phyloP scores from a whole-genome alignment of 2,797 vertebrate genomes.

The Pseudomugil gertrudae region DNA sequence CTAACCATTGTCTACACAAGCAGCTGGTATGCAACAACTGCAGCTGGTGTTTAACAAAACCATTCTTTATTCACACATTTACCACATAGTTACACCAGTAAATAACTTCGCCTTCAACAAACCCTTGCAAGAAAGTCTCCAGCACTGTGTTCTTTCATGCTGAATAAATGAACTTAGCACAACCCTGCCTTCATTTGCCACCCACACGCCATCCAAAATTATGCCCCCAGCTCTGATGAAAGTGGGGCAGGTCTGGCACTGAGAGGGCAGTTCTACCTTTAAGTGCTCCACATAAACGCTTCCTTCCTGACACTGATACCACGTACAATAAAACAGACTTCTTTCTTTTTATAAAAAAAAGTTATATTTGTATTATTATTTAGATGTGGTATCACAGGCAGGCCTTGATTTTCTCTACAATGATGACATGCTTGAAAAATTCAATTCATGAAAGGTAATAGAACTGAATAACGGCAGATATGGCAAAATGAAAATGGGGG shows the following conservation, averaged over 20 bases:
- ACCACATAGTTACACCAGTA: background rate
- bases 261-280: conserved; percentile 51
- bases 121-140: background rate
- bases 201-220: conserved; percentile 46
- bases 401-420: conserved; percentile 1
- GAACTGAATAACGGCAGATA: conserved; percentile 8
- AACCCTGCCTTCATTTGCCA: conserved; percentile 29
- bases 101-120: conserved; percentile 6
- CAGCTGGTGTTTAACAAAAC: conserved; percentile 5
- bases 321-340: conserved; percentile 24
- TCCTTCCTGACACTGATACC: conserved; percentile 42
- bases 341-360: conserved; percentile 10
- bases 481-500: conserved; percentile 12
- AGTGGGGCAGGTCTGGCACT: conserved; percentile 59
- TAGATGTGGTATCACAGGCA: conserved; percentile 10
- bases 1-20: background rate
- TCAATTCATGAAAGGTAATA: conserved; percentile 14
- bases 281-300: conserved; percentile 46
- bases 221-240: conserved; percentile 35
- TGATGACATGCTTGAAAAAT: conserved; percentile 11
- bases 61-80: conserved; percentile 6
- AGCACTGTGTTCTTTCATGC: conserved; percentile 5
- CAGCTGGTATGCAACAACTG: background rate
- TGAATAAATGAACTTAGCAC: conserved; percentile 23
- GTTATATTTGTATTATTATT: background rate